Base-by-base conservation (phyloP, 1,140 invertebrate genomes). In the Hydropsyche tenuis region DNA sequence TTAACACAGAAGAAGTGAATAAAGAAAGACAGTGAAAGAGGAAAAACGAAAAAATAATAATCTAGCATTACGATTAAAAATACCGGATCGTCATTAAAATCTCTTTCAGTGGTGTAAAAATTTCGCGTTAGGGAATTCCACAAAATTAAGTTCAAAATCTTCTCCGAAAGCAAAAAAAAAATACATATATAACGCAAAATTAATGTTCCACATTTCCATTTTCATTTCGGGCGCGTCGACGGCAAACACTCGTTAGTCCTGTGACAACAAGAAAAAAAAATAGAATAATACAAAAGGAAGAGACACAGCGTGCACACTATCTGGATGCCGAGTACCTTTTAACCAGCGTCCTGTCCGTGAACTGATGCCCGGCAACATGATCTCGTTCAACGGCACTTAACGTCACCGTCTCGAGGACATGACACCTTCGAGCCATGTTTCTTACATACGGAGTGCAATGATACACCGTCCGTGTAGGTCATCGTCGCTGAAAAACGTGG, bases 311-410 rank as follows among this genome's bases (percentile, higher is more conserved):
- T 11, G 11, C 51, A 53, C 51, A 4, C n/a, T 4, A 6, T 25
- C 56, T 51, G 56, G 18, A 62, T 62, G 56, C 56, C n/a, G 22
- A 62, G 30, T 37, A 37, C 3, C 30, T 37, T 37, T 37, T 37
- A 9, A 37, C 3, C 30, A 4, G 3, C 30, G 30, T 9, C 30
- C 30, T 37, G 30, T 37, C 30, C 30, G 30, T 9, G 56, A 45
- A 22, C 65, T 25, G 43, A 70, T 70, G 68, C 62, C 27, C 68
- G 68, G 69, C 72, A 72, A 56, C 75, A 77, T 77, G 76, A 66
- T 77, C 42, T 73, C 76, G 27, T 77, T 77, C 48, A 77, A 77
- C 70, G 76, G 76, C 16, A 77, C 76, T 73, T 77, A 77, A 77
- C 69, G 69, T 46, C 62, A 46, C 68, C 48, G 20, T 48, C 12